These are phyloP conservation scores for Catonia carolina DNA, from an alignment of 2,888 invertebrate genomes.

Conservation along the genomic window DNA sequence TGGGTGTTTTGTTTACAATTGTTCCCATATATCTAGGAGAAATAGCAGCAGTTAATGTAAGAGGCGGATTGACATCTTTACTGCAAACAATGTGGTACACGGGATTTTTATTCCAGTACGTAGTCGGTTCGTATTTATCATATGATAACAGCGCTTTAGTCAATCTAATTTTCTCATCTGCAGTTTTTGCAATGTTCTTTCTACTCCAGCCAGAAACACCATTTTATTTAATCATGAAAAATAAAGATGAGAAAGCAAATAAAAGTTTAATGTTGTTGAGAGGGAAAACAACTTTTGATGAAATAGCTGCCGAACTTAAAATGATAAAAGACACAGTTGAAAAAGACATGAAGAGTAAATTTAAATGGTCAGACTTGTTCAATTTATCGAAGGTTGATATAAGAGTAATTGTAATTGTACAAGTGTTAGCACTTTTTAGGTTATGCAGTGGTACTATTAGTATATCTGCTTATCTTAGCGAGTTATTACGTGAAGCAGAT, in stretches of 20 bases:
- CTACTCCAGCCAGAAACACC: not conserved
- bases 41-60: not conserved
- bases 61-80: not conserved
- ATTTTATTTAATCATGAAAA: not conserved
- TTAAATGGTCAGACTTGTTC: not conserved
- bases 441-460: conserved; percentile 2
- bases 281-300: too few species aligned
- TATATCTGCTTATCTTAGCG: not conserved
- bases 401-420: not conserved
- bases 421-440: not conserved
- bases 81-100: conserved; percentile 6
- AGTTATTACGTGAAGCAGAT: not conserved
- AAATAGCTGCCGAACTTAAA: not conserved
- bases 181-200: not conserved
- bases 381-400: not conserved
- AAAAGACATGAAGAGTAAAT: not conserved
- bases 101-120: not conserved
- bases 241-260: not conserved
- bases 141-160: not conserved
- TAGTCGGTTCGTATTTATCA: not conserved
- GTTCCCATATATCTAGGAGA: not conserved
- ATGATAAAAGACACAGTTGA: not conserved
- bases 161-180: not conserved
- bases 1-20: not conserved
- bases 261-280: not conserved